Evolutionary conservation across 2,888 invertebrate species (phyloP), one percentile per base, ranked within the genome.

Genomic region (Eilema caniola): DNA sequence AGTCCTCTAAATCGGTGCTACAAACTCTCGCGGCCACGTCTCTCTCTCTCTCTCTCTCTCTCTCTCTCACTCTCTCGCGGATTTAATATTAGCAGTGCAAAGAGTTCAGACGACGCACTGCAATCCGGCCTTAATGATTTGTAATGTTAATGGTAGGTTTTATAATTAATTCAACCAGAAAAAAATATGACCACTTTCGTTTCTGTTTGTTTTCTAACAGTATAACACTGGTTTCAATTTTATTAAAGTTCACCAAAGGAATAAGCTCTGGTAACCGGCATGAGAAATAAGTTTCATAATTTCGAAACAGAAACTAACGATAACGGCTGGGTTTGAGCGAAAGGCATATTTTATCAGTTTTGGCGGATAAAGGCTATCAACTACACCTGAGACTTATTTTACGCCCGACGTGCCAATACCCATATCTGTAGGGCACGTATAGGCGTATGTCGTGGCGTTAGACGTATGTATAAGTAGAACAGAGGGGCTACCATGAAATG

Each of bases 301-400:
- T 88, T 84, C 80, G 76, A 76, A 82, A 79, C 78, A 84, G 83
- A 83, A 90, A 89, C 89, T 89, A 89, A 86, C 89, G 86, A 82
- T 85, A 86, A 85, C 84, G 83, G 81, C 71, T 81, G 86, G 89
- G 89, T 83, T 86, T 87, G 84, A 86, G 86, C 85, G 85, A 84
- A 87, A 82, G 83, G 89, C 89, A 91, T 91, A 93, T 93, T 91
- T 93, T 93, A 94, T 94, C 93, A 93, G 92, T 93, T 92, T 90
- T 92, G 91, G 89, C 93, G 92, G 90, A 92, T 93, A 92, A 92
- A 93, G 87, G 93, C 93, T 88, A 93, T 94, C 92, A 93, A 88
- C 84, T 87, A 92, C 94, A 95, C 94, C 94, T 94, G 94, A 93
- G 93, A 89, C 93, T 90, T 94, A 93, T 93, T 94, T 94, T 92